Evolutionary conservation across 2,888 invertebrate genomes (phyloP), one percentile per base, ranked within the genome.

Genomic region (Dolichomitus sp.): DNA sequence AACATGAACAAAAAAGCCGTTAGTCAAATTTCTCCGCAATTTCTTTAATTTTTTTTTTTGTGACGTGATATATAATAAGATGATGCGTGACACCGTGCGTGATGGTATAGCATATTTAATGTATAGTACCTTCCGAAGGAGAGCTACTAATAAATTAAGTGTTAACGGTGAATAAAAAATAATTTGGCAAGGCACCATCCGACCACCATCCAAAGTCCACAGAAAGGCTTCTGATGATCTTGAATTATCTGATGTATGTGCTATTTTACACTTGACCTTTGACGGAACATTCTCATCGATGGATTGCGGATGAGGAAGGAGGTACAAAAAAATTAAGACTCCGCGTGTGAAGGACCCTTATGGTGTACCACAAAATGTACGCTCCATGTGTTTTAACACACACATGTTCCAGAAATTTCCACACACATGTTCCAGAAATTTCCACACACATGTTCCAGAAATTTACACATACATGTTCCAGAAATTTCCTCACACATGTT

Each of bases 241-340:
- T 59, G 45, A 72, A 72, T 72, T 72, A 57, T 72, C 48, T 45
- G n/a, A 45, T 59, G 23, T 42, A 45, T 9, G 45, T 69, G n/a
- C 37, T 9, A 23, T 70, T n/a, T 57, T 45, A 72, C 59, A 57
- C 70, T 45, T 72, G 70, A 59, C 70, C 70, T 59, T 59, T 72
- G 6, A 17, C 59, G 12, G 42, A 42, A 59, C 17, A 30, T 33
- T 37, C 37, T n/a, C 45, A 30, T 17, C n/a, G 30, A 23, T 59
- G 45, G 37, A 59, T 7, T 12, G 19, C 54, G 40, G 5, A 69
- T 40, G 19, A 27, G 40, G 57, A 42, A 54, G 19, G 23, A 57
- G n/a, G 11, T 17, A 42, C 0, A 11, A 52, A 69, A 23, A 40
- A 52, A 69, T 19, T 14, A 27, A 27, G 11, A 33, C 19, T 52